phyloP scores from a whole-genome alignment of 2,797 vertebrate species.

The Anomalospiza imberbis region DNA sequence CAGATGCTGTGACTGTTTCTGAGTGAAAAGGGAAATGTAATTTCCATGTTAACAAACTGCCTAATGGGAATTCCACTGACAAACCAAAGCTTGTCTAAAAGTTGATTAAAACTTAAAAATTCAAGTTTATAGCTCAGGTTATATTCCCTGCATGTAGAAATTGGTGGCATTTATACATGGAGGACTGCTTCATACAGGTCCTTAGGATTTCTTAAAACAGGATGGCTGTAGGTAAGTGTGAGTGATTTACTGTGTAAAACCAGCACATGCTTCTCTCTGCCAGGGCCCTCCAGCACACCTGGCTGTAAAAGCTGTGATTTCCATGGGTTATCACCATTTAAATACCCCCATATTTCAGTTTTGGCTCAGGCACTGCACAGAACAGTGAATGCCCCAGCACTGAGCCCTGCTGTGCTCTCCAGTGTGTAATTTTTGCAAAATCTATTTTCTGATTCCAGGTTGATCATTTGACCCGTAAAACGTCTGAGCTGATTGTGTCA shows the following conservation, averaged over 20 bases:
- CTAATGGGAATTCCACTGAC: background rate
- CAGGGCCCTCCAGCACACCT: background rate
- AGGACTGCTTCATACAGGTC: background rate
- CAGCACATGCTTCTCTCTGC: background rate
- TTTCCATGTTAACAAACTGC: background rate
- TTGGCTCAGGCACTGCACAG: background rate
- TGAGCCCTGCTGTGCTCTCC: background rate
- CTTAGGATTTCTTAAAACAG: background rate
- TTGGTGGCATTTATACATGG: background rate
- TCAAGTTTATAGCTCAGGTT: background rate
- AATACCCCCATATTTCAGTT: background rate
- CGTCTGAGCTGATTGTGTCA: conserved; percentile 71
- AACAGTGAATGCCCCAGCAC: background rate
- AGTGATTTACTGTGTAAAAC: background rate
- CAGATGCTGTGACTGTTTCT: background rate
- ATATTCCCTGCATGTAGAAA: background rate
- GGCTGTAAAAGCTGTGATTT: background rate
- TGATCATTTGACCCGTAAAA: conserved; percentile 72
- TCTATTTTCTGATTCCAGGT: conserved; percentile 55
- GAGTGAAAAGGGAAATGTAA: background rate
- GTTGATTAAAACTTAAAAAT: background rate
- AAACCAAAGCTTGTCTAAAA: background rate
- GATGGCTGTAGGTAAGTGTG: background rate
- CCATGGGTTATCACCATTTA: background rate
- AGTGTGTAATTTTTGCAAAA: background rate